These are phyloP conservation scores for Teleopsis dalmanni DNA, from an alignment of 1,140 invertebrate genomes.

Conservation along the genomic window DNA sequence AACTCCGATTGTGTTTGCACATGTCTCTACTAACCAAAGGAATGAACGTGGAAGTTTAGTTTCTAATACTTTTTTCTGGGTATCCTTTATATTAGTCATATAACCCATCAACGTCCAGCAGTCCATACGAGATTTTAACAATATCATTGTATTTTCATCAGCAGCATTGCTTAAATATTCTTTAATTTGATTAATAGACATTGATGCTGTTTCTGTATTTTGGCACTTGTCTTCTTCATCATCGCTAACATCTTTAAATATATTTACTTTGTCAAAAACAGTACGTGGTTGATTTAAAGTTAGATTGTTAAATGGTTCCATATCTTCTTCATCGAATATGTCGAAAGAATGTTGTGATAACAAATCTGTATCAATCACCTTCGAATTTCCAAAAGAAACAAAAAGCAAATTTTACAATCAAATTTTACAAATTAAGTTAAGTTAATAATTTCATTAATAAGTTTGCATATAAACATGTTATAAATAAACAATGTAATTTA, in stretches of 20 bases:
- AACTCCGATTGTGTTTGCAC: slow-evolving; percentile 45
- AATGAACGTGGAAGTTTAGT: slow-evolving; percentile 46
- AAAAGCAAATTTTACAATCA: too few relatives aligned
- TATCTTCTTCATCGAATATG: slow-evolving; percentile 14
- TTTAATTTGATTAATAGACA: not conserved
- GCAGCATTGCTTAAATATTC: not conserved
- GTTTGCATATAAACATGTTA: too few relatives aligned
- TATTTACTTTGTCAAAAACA: slow-evolving; percentile 10
- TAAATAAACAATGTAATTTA: too few relatives aligned
- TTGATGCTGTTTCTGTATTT: not conserved
- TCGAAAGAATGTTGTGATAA: slow-evolving; percentile 1
- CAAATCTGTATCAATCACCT: not conserved
- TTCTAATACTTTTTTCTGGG: slow-evolving; percentile 35
- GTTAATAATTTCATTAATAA: too few relatives aligned
- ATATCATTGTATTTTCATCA: slow-evolving; percentile 4
- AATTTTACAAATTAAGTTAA: too few relatives aligned
- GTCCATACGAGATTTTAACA: slow-evolving; percentile 32
- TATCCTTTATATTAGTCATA: slow-evolving; percentile 7
- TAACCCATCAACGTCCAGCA: slow-evolving; percentile 36
- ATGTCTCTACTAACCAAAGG: slow-evolving; percentile 49
- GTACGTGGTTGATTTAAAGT: slow-evolving; percentile 8
- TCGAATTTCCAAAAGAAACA: too few relatives aligned
- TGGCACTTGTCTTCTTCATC: slow-evolving; percentile 5
- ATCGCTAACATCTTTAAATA: slow-evolving; percentile 16
- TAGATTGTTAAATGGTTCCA: slow-evolving; percentile 10